Evolutionary conservation across 2,888 invertebrate genomes (phyloP), one percentile per base, ranked within the genome.

Genomic region (Synergus japonicus): DNA sequence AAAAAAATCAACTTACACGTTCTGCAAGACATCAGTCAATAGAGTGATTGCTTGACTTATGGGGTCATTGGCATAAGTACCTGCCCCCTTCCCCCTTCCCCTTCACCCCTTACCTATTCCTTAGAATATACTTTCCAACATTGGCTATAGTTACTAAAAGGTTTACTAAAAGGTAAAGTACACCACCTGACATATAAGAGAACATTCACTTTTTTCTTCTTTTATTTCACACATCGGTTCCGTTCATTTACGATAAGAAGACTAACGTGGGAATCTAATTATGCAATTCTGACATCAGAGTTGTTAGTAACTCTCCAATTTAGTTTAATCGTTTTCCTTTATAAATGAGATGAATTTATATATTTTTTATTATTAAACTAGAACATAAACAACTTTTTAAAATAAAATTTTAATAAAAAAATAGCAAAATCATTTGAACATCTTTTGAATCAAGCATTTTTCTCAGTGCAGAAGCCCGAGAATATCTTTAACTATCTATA

Each of bases 1-100:
- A 9, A 54, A 73, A 37, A 37, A 54, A 54, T n/a, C 13, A 37
- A 29, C 29, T 69, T n/a, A 49, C 37, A 41, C 49, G 29, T 49
- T 73, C 22, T 37, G 8, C 29, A 54, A 54, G 49, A 54, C 37
- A 73, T 49, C 49, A 78, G 66, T 79, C 81, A 79, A 78, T 79
- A 80, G 76, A 82, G 79, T 82, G 81, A 82, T 82, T 79, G 77
- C 79, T 81, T 79, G 81, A 83, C 77, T 79, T 79, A 79, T 82
- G 79, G 82, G 79, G 81, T 83, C 82, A 78, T 81, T 83, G 81
- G 78, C 78, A 78, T 79, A 82, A 81, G 81, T 79, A 76, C 44
- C 78, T 46, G 29, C 73, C 82, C 64, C 63, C 76, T 41, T 15
- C 10, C 9, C 54, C 37, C 46, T 29, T 54, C 67, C 41, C 73